Conservation (phyloP, 2,888 invertebrate species). For the Acrobasis suavella region DNA sequence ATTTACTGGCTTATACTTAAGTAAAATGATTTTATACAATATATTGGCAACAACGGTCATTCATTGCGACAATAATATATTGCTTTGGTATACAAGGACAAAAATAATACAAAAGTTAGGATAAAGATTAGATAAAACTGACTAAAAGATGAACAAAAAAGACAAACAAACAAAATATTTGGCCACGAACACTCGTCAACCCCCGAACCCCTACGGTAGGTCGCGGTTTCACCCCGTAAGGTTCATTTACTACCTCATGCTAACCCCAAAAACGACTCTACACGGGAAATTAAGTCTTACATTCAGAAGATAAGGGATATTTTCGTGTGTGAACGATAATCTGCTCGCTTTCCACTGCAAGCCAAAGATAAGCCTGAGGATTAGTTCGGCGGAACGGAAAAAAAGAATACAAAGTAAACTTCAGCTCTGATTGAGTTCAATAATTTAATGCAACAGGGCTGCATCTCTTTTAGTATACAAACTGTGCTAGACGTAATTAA, state of each 20-base stretch:
- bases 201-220: conserved; percentile 67
- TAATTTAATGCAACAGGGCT: conserved; percentile 37
- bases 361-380: conserved; percentile 72
- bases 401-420: conserved; percentile 64
- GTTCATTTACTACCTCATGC: conserved; percentile 65
- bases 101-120: no score
- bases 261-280: conserved; percentile 45
- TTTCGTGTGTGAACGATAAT: conserved; percentile 33
- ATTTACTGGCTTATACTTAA: not conserved
- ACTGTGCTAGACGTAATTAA: not conserved
- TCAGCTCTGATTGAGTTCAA: conserved; percentile 58
- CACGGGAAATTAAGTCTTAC: conserved; percentile 43
- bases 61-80: no score
- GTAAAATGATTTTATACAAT: no score
- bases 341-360: conserved; percentile 63
- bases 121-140: not conserved
- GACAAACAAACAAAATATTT: conserved; percentile 30
- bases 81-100: no score
- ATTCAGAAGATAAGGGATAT: conserved; percentile 28
- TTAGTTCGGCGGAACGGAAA: conserved; percentile 68
- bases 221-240: conserved; percentile 66
- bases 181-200: conserved; percentile 50
- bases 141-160: not conserved
- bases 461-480: not conserved
- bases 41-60: no score